Evolutionary conservation across 2,113 vertebrate genomes (phyloP), one percentile per base, ranked within the genome.

Genomic region (Pithys albifrons): DNA sequence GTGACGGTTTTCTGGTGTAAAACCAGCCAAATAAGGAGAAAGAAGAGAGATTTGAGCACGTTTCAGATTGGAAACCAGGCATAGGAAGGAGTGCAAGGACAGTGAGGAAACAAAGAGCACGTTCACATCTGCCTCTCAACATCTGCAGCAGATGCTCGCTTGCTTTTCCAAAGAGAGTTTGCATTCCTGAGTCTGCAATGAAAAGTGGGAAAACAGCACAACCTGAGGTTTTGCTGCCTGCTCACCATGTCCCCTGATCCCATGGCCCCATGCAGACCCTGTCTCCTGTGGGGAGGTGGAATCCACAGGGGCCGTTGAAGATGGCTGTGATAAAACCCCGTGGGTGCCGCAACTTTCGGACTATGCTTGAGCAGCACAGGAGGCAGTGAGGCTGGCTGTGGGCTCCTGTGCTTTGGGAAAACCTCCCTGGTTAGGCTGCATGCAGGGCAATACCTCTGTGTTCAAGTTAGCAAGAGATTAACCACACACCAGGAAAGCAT

Each of bases 351-450:
- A 33, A 4, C 31, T 31, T 41, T 49, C 64, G 69, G 35, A 15
- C 9, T 5, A 8, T 51, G 43, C 20, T 58, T 2, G 0, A 20
- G 57, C 39, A 31, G 83, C 5, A 4, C 3, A 2, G 65, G 9
- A 54, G n/a, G 3, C 0, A 3, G 46, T 0, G 0, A 37, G 72
- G 77, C 45, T 4, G 14, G 35, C 69, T 24, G 0, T 1, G 20
- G 61, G 65, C 54, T 59, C 27, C 73, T 13, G 10, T 3, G 12
- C 48, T 55, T 29, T 15, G 52, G 46, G 19, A 33, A 2, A n/a
- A 31, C 3, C 73, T 45, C 73, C 18, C 28, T 58, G n/a, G 27
- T 49, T 41, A 77, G 69, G 28, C 31, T 45, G 54, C 39, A 43
- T 5, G 28, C 54, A 10, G 43, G 20, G 39, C 33, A 33, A 25